A percentile compares a stretch with the other conserved stretches of the same genome.
phyloP scores from a whole-genome alignment of 2,888 invertebrate genomes.

The Trissolcus japonicus region DNA sequence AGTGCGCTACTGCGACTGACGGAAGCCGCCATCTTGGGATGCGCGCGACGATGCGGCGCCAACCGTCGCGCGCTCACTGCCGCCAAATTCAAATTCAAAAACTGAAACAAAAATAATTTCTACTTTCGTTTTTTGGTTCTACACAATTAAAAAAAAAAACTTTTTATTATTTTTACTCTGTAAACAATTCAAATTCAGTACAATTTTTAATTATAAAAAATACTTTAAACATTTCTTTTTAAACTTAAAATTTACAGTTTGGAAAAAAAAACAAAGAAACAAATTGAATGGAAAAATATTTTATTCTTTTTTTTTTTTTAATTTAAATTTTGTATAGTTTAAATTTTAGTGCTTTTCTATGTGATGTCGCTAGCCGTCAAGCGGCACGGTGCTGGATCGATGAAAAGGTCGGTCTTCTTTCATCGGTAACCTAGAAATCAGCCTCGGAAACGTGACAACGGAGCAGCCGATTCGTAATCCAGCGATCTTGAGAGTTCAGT shows the following conservation, averaged over 20 bases:
- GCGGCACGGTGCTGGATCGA: background rate
- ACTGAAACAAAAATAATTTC: no score
- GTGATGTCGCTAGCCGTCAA: background rate
- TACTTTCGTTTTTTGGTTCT: no score
- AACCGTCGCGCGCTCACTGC: background rate
- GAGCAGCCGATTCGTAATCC: background rate
- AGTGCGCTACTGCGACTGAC: slow-evolving; percentile 73
- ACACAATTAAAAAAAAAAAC: no score
- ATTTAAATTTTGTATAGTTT: background rate
- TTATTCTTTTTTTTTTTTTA: background rate
- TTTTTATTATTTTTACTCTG: no score
- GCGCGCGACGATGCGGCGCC: slow-evolving; percentile 34
- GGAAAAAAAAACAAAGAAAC: no score
- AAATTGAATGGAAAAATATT: background rate
- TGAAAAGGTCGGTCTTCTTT: background rate
- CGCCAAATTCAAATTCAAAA: background rate
- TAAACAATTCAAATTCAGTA: no score
- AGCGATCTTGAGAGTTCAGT: background rate
- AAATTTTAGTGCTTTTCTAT: background rate
- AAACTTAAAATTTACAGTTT: no score
- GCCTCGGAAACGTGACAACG: background rate
- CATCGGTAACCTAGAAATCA: slow-evolving; percentile 1
- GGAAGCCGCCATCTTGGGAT: slow-evolving; percentile 71
- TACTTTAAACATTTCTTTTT: no score
- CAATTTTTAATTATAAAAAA: no score